Evolutionary conservation across 2,888 invertebrate species (phyloP).

Genomic region (Drosophila prolongata): DNA sequence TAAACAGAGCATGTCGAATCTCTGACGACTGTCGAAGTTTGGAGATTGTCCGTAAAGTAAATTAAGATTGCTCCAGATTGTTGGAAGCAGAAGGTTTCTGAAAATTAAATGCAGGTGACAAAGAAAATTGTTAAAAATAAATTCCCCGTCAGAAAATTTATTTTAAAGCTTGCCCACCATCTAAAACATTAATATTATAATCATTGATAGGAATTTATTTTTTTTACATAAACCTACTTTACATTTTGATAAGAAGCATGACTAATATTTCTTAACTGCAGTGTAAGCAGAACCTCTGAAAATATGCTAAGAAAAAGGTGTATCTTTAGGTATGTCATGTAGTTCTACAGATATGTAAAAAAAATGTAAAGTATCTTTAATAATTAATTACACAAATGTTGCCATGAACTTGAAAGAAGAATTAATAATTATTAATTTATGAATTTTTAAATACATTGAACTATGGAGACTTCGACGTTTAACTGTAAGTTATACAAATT

Average conservation of each 20-base stretch:
- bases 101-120: no score
- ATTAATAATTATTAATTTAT: no score
- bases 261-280: constrained; percentile 16
- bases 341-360: background rate
- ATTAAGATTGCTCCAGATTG: background rate
- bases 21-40: constrained; percentile 3
- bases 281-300: constrained; percentile 30
- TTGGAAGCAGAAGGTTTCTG: constrained; percentile 1
- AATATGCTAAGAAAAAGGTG: constrained; percentile 55
- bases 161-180: no score
- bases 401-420: constrained; percentile 3
- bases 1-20: constrained; percentile 24
- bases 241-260: background rate
- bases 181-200: background rate
- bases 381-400: background rate
- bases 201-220: no score
- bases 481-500: no score
- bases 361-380: background rate
- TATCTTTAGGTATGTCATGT: background rate
- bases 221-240: no score
- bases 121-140: no score
- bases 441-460: no score
- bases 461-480: no score
- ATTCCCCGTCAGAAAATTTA: no score
- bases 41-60: background rate